phyloP scores from a whole-genome alignment of 2,888 invertebrate species.

The Lucinisca nassula region DNA sequence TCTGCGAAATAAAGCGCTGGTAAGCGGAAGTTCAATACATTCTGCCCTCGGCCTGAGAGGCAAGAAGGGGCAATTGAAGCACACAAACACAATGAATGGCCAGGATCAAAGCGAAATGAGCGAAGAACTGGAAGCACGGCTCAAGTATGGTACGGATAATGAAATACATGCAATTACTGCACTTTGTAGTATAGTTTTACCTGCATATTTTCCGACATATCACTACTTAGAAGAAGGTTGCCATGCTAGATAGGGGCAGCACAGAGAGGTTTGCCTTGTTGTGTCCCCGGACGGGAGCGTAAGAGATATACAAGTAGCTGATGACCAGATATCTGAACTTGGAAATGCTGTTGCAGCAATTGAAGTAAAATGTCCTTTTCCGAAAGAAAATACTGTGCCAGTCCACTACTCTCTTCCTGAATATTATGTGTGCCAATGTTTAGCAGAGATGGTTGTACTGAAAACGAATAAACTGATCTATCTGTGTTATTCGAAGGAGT shows the following conservation, averaged over 20 bases:
- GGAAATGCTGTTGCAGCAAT: neutral
- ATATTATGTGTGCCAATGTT: conserved; percentile 39
- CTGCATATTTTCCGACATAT: conserved; percentile 36
- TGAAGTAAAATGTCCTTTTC: conserved; percentile 57
- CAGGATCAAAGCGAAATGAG: neutral
- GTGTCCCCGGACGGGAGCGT: conserved; percentile 58
- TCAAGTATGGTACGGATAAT: conserved; percentile 33
- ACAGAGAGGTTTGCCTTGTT: conserved; percentile 7
- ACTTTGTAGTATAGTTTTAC: conserved; percentile 32
- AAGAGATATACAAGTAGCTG: neutral
- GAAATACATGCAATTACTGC: conserved; percentile 46
- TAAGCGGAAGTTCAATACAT: conserved; percentile 4
- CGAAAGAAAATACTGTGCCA: conserved; percentile 4
- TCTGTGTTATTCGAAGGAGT: conserved; percentile 42
- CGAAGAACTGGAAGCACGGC: neutral
- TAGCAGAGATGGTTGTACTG: conserved; percentile 52
- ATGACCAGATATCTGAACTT: neutral
- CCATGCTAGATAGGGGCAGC: conserved; percentile 25
- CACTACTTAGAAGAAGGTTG: conserved; percentile 50
- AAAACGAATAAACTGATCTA: conserved; percentile 23
- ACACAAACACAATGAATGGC: neutral
- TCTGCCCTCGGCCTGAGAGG: conserved; percentile 17
- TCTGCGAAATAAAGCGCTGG: neutral
- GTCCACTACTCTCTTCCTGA: conserved; percentile 47
- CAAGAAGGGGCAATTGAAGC: conserved; percentile 7